Evolutionary conservation across 2,797 vertebrate species (phyloP).

Genomic region (Pygocentrus nattereri): DNA sequence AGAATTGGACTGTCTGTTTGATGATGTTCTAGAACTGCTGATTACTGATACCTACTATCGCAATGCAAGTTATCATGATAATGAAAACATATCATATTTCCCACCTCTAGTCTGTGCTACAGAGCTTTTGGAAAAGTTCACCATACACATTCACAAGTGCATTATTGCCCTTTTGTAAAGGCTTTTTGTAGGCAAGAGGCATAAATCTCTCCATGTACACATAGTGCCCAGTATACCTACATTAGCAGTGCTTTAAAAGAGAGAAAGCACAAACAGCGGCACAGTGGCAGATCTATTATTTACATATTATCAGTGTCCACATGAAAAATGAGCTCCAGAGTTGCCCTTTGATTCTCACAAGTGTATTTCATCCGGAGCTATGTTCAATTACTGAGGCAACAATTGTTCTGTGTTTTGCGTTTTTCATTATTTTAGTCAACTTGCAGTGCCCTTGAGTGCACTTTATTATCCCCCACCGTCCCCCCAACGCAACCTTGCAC

Average conservation of each 20-base stretch:
- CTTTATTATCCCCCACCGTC: constrained; percentile 16
- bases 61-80: neutral
- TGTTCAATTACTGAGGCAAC: constrained; percentile 53
- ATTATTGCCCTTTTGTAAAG: constrained; percentile 31
- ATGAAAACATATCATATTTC: neutral
- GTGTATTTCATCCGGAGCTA: constrained; percentile 43
- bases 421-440: constrained; percentile 38
- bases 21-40: too few relatives aligned
- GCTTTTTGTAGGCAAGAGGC: constrained; percentile 11
- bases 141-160: neutral
- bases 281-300: constrained; percentile 49
- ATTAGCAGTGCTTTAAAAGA: constrained; percentile 40
- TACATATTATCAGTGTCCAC: constrained; percentile 53
- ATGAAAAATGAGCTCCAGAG: constrained; percentile 49
- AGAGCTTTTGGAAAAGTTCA: neutral
- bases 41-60: neutral
- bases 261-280: constrained; percentile 32
- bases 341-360: constrained; percentile 55
- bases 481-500: constrained; percentile 46
- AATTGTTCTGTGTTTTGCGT: constrained; percentile 51
- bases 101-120: neutral
- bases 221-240: constrained; percentile 20
- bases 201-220: constrained; percentile 32
- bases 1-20: too few relatives aligned
- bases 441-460: constrained; percentile 50